phyloP scores from a whole-genome alignment of 1,140 invertebrate genomes.

The Amyelois transitella region DNA sequence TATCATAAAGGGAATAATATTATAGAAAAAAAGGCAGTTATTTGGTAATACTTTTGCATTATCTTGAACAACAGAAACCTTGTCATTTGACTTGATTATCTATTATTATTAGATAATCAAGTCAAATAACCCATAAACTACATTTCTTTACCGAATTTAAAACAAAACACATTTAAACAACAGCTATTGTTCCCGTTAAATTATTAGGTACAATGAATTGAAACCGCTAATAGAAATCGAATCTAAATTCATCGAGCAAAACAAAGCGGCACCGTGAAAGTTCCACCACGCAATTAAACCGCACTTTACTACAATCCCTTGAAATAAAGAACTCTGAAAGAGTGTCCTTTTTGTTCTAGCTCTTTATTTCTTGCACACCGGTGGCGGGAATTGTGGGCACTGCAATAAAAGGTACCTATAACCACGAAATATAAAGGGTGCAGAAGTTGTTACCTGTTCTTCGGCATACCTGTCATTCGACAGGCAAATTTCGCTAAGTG shows the following conservation, averaged over 20 bases:
- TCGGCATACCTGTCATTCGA: too few relatives aligned
- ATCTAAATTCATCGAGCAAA: constrained; percentile 44
- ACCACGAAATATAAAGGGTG: background rate
- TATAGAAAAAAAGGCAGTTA: too few relatives aligned
- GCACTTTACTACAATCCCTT: constrained; percentile 63
- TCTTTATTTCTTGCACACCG: constrained; percentile 59
- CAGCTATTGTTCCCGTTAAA: background rate
- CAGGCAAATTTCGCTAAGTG: too few relatives aligned
- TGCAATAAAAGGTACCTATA: constrained; percentile 42
- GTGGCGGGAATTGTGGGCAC: constrained; percentile 50
- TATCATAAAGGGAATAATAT: too few relatives aligned
- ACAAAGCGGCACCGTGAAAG: constrained; percentile 32
- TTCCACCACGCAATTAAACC: constrained; percentile 65
- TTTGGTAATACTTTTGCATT: too few relatives aligned
- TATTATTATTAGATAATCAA: too few relatives aligned
- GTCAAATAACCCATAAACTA: too few relatives aligned
- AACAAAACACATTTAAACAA: too few relatives aligned
- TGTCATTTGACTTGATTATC: too few relatives aligned
- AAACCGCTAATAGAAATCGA: constrained; percentile 30
- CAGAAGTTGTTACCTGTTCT: background rate
- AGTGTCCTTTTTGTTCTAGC: constrained; percentile 53
- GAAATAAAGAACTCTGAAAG: constrained; percentile 66
- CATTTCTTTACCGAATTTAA: too few relatives aligned
- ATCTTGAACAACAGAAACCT: too few relatives aligned
- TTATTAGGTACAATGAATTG: background rate